phyloP scores from a whole-genome alignment of 2,113 vertebrate genomes.

The Bothrops jararaca region DNA sequence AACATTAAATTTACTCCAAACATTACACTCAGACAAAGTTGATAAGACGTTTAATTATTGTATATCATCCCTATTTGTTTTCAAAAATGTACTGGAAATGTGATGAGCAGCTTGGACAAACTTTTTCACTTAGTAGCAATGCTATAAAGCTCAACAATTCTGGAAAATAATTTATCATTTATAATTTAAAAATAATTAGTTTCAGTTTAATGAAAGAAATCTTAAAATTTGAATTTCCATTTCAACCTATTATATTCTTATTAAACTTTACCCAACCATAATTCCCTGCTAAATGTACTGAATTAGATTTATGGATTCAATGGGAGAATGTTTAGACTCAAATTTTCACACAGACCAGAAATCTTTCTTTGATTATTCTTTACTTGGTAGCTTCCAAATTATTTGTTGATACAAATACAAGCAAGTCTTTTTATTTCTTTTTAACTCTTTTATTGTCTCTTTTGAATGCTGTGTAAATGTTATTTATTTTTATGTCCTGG shows the following conservation, averaged over 20 bases:
- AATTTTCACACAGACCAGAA: neutral
- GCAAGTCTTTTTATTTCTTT: neutral
- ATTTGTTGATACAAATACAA: no score
- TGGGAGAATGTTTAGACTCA: no score
- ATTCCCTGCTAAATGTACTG: neutral
- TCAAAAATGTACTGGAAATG: neutral
- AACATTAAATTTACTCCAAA: neutral
- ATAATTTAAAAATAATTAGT: neutral
- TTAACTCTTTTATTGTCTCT: neutral
- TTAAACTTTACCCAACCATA: neutral
- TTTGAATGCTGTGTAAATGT: neutral
- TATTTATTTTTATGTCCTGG: neutral
- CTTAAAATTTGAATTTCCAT: neutral
- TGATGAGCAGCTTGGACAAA: neutral
- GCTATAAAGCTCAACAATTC: neutral
- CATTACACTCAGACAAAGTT: neutral
- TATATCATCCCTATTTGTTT: neutral
- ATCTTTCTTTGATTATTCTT: neutral
- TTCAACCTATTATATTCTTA: neutral
- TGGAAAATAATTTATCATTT: neutral
- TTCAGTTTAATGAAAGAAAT: neutral
- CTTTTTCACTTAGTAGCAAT: neutral
- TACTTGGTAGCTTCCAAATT: neutral
- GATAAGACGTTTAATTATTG: neutral
- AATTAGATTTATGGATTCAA: neutral